These are phyloP conservation scores for Tympanoctomys barrerae DNA, from an alignment of 2,797 vertebrate genomes.

Conservation along the genomic window DNA sequence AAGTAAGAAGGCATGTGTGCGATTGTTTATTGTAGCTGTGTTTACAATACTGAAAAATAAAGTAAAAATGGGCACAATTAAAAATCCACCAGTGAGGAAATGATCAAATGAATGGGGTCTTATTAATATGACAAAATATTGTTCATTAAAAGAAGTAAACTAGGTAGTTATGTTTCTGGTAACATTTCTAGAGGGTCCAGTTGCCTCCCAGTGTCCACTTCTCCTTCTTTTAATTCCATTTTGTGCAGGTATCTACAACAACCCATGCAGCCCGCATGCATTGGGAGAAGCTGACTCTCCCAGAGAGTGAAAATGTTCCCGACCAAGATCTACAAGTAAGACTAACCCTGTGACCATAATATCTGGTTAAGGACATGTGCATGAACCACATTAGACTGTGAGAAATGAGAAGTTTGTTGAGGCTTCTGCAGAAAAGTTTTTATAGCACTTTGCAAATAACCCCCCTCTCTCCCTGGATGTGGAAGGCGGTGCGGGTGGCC, in stretches of 20 bases:
- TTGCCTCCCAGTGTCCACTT: neutral
- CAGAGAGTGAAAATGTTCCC: neutral
- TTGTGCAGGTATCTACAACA: neutral
- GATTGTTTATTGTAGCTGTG: neutral
- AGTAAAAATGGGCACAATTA: neutral
- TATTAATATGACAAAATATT: neutral
- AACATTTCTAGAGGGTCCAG: neutral
- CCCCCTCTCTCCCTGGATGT: neutral
- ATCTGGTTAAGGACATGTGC: neutral
- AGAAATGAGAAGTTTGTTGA: constrained; percentile 9
- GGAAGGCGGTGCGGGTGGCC: neutral
- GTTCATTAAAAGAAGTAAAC: constrained; percentile 20
- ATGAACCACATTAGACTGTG: neutral
- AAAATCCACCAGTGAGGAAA: neutral
- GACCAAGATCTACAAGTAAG: neutral
- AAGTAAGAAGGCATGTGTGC: neutral
- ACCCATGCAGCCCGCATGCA: neutral
- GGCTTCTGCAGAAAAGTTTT: neutral
- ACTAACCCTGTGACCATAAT: neutral
- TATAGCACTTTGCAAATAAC: neutral
- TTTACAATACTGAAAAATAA: neutral
- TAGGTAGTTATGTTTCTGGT: neutral
- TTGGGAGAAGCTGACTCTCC: neutral
- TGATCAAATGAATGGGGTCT: neutral
- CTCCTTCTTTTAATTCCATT: neutral